These are phyloP conservation scores for Siniperca knerii DNA, from an alignment of 2,113 vertebrate genomes.

Conservation along the genomic window DNA sequence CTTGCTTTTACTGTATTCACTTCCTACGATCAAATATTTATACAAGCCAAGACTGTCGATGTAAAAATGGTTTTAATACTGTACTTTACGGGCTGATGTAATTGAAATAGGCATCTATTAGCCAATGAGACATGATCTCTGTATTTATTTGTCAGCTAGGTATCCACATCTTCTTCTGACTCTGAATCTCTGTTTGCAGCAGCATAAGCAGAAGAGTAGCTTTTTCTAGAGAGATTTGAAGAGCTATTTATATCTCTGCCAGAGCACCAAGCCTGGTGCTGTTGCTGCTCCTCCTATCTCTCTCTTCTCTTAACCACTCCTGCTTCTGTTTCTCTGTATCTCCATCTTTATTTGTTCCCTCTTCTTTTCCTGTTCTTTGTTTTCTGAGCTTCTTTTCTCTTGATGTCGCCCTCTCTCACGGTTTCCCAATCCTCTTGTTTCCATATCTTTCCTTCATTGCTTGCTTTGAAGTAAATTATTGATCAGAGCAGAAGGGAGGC, in stretches of 20 bases:
- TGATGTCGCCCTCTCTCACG: neutral
- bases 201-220: slow-evolving; percentile 80
- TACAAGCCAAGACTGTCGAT: neutral
- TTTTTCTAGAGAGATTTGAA: slow-evolving; percentile 86
- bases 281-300: slow-evolving; percentile 75
- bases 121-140: slow-evolving; percentile 15
- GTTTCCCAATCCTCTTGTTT: slow-evolving; percentile 12
- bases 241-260: slow-evolving; percentile 88
- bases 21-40: slow-evolving; percentile 43
- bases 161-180: slow-evolving; percentile 69
- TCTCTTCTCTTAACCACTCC: slow-evolving; percentile 66
- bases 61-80: neutral
- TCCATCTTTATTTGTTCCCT: slow-evolving; percentile 59
- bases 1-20: slow-evolving; percentile 33
- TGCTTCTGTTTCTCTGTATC: slow-evolving; percentile 63
- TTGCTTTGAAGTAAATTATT: slow-evolving; percentile 69
- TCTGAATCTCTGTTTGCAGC: slow-evolving; percentile 81
- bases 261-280: slow-evolving; percentile 82
- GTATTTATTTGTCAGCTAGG: slow-evolving; percentile 39
- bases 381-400: slow-evolving; percentile 24
- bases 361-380: slow-evolving; percentile 41
- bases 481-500: slow-evolving; percentile 51
- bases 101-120: slow-evolving; percentile 19
- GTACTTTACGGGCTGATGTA: neutral
- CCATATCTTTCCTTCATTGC: slow-evolving; percentile 25